phyloP scores from a whole-genome alignment of 2,113 vertebrate genomes.

The Rhizomys pruinosus region DNA sequence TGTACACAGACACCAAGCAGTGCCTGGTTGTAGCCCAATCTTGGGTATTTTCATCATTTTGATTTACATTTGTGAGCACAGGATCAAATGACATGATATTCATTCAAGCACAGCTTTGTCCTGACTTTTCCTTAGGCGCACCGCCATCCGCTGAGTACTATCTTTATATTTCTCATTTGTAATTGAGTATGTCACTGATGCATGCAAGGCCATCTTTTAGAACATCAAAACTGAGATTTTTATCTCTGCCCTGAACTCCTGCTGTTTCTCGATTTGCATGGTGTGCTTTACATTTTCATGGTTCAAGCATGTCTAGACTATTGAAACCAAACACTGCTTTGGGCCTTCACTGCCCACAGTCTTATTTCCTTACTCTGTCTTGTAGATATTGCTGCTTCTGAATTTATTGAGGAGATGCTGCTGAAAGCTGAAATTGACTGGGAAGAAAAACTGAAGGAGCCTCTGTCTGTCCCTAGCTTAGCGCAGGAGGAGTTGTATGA shows the following conservation, averaged over 20 bases:
- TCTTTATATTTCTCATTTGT: slow-evolving; percentile 11
- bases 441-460: slow-evolving; percentile 88
- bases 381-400: slow-evolving; percentile 91
- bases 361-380: slow-evolving; percentile 30
- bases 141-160: not conserved
- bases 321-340: not conserved
- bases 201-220: not conserved
- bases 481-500: slow-evolving; percentile 90
- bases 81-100: too few species aligned
- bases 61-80: too few species aligned
- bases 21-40: too few species aligned
- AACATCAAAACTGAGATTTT: not conserved
- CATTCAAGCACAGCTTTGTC: not conserved
- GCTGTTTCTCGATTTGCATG: too few species aligned
- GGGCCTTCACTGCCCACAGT: not conserved
- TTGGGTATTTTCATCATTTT: too few species aligned
- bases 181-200: not conserved
- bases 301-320: not conserved
- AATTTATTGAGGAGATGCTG: slow-evolving; percentile 91
- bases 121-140: not conserved
- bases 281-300: fast-evolving
- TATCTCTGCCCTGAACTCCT: not conserved
- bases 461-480: slow-evolving; percentile 77
- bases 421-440: slow-evolving; percentile 92
- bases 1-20: not conserved